Conservation (phyloP, 2,113 vertebrate species). For the Arvicanthis niloticus region DNA sequence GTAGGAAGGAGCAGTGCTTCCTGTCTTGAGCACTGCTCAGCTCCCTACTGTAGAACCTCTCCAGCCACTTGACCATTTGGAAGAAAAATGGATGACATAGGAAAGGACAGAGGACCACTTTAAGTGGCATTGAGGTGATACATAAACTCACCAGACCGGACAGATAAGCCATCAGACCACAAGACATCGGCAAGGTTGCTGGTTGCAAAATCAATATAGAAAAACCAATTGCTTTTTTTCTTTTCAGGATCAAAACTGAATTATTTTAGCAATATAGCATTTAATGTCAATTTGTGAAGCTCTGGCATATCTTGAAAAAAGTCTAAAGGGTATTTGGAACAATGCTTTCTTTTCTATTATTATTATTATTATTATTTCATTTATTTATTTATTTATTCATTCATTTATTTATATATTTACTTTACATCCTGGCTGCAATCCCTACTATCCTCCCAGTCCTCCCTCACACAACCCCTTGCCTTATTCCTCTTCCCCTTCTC, state of each 20-base stretch:
- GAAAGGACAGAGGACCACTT: not conserved
- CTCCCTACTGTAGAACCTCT: not conserved
- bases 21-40: not conserved
- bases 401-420: too few species aligned
- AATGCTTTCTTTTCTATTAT: not conserved
- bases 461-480: too few species aligned
- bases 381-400: too few species aligned
- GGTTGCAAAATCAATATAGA: slow-evolving; percentile 10
- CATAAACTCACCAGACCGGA: not conserved
- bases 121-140: not conserved
- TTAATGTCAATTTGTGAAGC: not conserved
- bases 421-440: too few species aligned
- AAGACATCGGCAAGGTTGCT: not conserved
- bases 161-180: not conserved
- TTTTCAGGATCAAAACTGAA: not conserved
- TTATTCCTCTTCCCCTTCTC: too few species aligned
- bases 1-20: not conserved
- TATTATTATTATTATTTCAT: too few species aligned
- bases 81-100: not conserved
- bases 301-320: not conserved
- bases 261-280: not conserved
- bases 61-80: not conserved
- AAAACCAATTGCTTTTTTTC: not conserved
- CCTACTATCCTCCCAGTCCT: too few species aligned
- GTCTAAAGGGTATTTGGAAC: not conserved